phyloP scores from a whole-genome alignment of 2,888 invertebrate genomes.

The Tenthredo distinguenda region DNA sequence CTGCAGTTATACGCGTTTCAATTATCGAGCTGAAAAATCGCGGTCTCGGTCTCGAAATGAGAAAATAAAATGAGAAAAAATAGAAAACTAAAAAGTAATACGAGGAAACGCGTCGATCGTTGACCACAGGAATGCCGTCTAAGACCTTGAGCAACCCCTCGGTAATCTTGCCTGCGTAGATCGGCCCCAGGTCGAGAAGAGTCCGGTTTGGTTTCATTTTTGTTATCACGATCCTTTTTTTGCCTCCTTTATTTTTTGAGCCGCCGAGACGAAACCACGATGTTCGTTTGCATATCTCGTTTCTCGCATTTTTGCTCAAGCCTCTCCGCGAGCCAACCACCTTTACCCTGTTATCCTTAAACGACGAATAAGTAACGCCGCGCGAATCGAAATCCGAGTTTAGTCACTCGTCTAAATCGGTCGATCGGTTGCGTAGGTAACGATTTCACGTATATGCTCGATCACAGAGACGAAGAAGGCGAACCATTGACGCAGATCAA shows the following conservation, averaged over 20 bases:
- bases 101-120: slow-evolving; percentile 28
- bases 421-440: not conserved
- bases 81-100: not conserved
- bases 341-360: slow-evolving; percentile 17
- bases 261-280: not conserved
- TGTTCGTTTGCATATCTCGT: no score
- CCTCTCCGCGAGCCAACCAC: not conserved
- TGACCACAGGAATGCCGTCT: slow-evolving; percentile 47
- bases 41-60: not conserved
- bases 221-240: not conserved
- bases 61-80: not conserved
- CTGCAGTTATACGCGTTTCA: not conserved
- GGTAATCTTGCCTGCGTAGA: slow-evolving; percentile 10
- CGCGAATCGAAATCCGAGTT: not conserved
- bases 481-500: not conserved
- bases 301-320: no score
- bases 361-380: not conserved
- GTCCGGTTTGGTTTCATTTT: slow-evolving; percentile 38
- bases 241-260: not conserved
- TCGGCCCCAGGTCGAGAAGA: not conserved
- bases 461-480: no score
- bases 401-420: not conserved
- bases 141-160: slow-evolving; percentile 41
- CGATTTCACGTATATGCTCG: not conserved
- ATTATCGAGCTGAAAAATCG: not conserved